Evolutionary conservation across 1,140 invertebrate genomes (phyloP).

Genomic region (Drosophila eugracilis): DNA sequence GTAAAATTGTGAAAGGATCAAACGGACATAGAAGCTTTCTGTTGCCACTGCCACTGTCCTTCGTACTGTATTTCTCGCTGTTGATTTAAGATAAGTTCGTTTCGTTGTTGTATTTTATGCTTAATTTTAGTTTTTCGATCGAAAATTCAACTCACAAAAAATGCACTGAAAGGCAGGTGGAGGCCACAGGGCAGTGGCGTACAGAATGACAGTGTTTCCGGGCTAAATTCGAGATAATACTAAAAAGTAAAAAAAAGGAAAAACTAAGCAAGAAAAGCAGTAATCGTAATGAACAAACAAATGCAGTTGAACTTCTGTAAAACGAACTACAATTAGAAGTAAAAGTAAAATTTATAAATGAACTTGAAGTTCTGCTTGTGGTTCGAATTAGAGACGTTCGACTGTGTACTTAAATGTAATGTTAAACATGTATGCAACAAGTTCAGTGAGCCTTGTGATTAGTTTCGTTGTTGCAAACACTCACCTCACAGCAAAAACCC

Average conservation of each 20-base stretch:
- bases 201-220: slow-evolving; percentile 1
- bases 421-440: slow-evolving; percentile 55
- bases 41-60: slow-evolving; percentile 28
- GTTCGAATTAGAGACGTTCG: background rate
- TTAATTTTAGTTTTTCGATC: slow-evolving; percentile 36
- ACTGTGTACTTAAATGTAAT: slow-evolving; percentile 63
- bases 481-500: slow-evolving; percentile 37
- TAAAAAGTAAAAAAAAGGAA: slow-evolving; percentile 5
- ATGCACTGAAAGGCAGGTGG: background rate
- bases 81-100: slow-evolving; percentile 25
- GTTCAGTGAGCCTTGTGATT: slow-evolving; percentile 64
- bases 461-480: slow-evolving; percentile 60
- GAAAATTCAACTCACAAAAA: slow-evolving; percentile 16
- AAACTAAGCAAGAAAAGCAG: slow-evolving; percentile 26
- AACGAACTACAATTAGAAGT: background rate
- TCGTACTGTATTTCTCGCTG: background rate
- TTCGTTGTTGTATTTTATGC: slow-evolving; percentile 48
- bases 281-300: slow-evolving; percentile 30
- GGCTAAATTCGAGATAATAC: slow-evolving; percentile 9
- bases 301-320: slow-evolving; percentile 1
- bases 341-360: background rate
- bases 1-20: slow-evolving; percentile 61
- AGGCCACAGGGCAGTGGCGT: slow-evolving; percentile 20
- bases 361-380: background rate
- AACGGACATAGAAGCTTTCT: slow-evolving; percentile 6